These are phyloP conservation scores for Passer domesticus DNA, from an alignment of 2,113 vertebrate species.

Conservation along the genomic window DNA sequence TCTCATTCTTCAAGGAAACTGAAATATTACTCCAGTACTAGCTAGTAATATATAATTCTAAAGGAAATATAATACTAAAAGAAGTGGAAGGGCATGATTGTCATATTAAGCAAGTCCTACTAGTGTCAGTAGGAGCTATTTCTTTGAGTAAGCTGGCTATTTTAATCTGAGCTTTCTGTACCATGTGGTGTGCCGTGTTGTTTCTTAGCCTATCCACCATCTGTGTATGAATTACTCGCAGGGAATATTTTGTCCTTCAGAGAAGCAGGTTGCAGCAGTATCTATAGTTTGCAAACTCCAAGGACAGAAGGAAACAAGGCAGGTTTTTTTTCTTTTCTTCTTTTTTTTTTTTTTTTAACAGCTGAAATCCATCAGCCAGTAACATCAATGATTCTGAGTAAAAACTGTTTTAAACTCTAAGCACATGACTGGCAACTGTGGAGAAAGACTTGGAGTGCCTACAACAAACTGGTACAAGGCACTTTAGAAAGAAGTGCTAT, in stretches of 20 bases:
- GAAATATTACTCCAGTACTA: neutral
- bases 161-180: neutral
- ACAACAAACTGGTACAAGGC: neutral
- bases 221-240: neutral
- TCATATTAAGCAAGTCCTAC: neutral
- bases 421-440: neutral
- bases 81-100: neutral
- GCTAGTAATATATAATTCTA: neutral
- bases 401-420: neutral
- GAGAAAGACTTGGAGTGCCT: neutral
- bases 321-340: fast-evolving
- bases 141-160: neutral
- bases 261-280: neutral
- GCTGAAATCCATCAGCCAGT: neutral
- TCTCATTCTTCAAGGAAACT: neutral
- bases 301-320: neutral
- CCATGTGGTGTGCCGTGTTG: neutral
- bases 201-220: neutral
- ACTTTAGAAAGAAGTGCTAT: neutral
- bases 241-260: neutral
- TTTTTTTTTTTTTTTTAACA: neutral
- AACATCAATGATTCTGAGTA: neutral
- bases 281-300: neutral
- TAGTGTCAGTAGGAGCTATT: neutral
- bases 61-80: neutral